phyloP scores from a whole-genome alignment of 92 coral and sea anemone genomes.

The Actinostola sp. region DNA sequence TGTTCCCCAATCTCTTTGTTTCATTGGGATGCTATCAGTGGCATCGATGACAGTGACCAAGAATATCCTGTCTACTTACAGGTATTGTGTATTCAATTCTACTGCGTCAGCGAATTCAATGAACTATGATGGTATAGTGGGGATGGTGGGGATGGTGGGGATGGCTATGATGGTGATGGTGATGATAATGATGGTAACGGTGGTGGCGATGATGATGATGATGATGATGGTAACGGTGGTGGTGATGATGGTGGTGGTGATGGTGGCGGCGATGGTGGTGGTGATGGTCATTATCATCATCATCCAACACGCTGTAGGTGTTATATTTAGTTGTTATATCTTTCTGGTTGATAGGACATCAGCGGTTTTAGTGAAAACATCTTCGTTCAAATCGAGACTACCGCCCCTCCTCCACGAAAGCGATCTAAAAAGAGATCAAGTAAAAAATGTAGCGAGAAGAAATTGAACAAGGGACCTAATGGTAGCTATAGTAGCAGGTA shows the following conservation, averaged over 20 bases:
- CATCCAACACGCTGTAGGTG: too few relatives aligned
- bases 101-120: not conserved
- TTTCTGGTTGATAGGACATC: conserved; percentile 49
- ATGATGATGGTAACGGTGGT: not conserved
- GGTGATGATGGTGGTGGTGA: not conserved
- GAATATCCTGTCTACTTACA: conserved; percentile 89
- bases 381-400: conserved; percentile 95
- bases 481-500: not conserved
- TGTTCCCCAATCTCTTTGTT: conserved; percentile 79
- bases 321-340: not conserved
- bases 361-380: conserved; percentile 81
- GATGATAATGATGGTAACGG: not conserved
- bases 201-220: not conserved
- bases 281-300: too few relatives aligned
- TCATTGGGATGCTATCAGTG: conserved; percentile 95
- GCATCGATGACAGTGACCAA: conserved; percentile 80
- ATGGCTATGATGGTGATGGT: conserved; percentile 4
- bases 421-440: conserved; percentile 75
- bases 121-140: too few relatives aligned
- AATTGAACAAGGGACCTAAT: too few relatives aligned
- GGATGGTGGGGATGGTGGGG: not conserved
- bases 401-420: conserved; percentile 88
- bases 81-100: conserved; percentile 17
- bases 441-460: conserved; percentile 71
- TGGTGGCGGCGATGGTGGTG: not conserved